Evolutionary conservation across 2,113 vertebrate species (phyloP).

Genomic region (Oryzias curvinotus): DNA sequence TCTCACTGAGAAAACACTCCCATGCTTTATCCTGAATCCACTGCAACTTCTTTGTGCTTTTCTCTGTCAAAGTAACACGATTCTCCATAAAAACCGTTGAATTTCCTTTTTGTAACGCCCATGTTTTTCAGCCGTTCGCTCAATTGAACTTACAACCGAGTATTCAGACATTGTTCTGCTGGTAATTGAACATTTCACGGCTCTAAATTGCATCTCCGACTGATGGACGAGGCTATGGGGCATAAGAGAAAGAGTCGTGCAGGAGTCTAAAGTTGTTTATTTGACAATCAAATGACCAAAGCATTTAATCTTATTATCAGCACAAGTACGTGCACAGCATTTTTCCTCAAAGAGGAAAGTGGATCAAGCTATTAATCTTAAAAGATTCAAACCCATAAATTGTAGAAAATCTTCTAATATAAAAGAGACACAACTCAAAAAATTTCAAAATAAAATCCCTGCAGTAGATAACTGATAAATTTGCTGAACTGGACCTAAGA

Average conservation of each 20-base stretch:
- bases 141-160: conserved; percentile 20
- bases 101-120: conserved; percentile 18
- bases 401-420: background rate
- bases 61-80: conserved; percentile 22
- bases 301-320: conserved; percentile 36
- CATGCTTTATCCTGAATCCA: conserved; percentile 8
- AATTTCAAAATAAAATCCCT: too few species aligned
- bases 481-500: too few species aligned
- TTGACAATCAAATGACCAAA: conserved; percentile 38
- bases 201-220: conserved; percentile 22
- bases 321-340: conserved; percentile 6
- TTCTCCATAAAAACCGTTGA: conserved; percentile 14
- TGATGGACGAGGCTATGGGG: conserved; percentile 7
- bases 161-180: conserved; percentile 21
- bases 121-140: conserved; percentile 7
- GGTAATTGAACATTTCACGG: conserved; percentile 33
- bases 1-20: conserved; percentile 7
- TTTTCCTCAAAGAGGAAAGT: conserved; percentile 29
- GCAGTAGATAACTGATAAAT: too few species aligned
- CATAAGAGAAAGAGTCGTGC: conserved; percentile 5
- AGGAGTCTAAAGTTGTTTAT: conserved; percentile 17
- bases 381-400: background rate
- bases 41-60: conserved; percentile 24
- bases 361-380: conserved; percentile 22
- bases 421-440: too few species aligned